A percentile compares a stretch with the other conserved stretches of the same genome.
These are phyloP conservation scores for Dicerorhinus sumatrensis DNA, from an alignment of 2,113 vertebrate species.

Conservation along the genomic window DNA sequence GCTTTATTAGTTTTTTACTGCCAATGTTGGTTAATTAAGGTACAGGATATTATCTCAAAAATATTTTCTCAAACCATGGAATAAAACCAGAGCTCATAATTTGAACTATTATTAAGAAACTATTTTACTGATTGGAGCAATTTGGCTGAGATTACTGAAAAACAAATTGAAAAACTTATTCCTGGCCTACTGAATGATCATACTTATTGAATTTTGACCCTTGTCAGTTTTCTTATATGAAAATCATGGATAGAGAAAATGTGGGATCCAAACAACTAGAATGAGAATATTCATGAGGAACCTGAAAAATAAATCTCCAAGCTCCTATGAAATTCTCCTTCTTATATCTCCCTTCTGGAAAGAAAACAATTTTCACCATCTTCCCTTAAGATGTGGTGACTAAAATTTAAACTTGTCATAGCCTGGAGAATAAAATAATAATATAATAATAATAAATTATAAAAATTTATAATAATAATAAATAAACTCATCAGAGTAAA, in stretches of 20 bases:
- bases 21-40: neutral
- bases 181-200: neutral
- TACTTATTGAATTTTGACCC: neutral
- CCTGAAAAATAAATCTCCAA: neutral
- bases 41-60: neutral
- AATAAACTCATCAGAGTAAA: neutral
- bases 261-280: neutral
- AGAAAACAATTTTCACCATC: neutral
- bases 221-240: neutral
- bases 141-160: neutral
- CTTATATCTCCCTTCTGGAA: neutral
- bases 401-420: neutral
- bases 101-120: neutral
- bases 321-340: neutral
- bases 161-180: neutral
- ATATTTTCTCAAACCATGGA: neutral
- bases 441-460: neutral
- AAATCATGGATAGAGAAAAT: neutral
- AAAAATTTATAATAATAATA: neutral
- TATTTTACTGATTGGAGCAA: neutral
- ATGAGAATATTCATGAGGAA: neutral
- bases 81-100: neutral
- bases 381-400: neutral
- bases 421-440: neutral
- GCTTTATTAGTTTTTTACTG: neutral